Evolutionary conservation across 2,113 vertebrate genomes (phyloP).

Genomic region (Malurus cyaneus): DNA sequence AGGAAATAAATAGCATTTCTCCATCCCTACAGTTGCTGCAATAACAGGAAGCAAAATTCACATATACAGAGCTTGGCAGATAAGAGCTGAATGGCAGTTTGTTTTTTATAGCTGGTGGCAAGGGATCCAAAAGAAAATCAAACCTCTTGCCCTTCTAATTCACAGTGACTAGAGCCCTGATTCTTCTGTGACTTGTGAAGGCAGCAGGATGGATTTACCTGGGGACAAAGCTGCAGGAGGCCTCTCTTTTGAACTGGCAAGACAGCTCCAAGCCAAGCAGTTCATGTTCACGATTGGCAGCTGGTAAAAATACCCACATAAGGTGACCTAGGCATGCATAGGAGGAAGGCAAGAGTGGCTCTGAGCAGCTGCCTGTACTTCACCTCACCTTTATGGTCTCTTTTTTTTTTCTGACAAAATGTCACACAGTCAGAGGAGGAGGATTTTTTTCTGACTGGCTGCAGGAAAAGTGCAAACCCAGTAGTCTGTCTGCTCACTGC

Average conservation of each 20-base stretch:
- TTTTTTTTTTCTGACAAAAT: background rate
- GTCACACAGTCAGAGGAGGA: background rate
- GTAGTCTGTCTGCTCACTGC: background rate
- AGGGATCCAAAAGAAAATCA: conserved; percentile 55
- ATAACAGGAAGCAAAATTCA: conserved; percentile 82
- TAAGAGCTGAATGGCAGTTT: conserved; percentile 75
- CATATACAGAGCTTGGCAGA: conserved; percentile 76
- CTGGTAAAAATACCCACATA: background rate
- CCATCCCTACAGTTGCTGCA: conserved; percentile 67
- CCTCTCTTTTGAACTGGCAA: background rate
- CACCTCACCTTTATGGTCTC: background rate
- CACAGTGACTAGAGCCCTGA: background rate
- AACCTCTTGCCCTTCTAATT: conserved; percentile 29
- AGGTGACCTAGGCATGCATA: background rate
- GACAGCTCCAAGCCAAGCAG: background rate
- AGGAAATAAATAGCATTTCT: conserved; percentile 79
- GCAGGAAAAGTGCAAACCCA: background rate
- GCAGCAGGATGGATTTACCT: background rate
- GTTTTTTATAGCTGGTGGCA: conserved; percentile 58
- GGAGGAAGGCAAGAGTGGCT: background rate
- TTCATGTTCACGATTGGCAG: background rate
- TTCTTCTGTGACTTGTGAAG: background rate
- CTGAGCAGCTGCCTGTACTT: background rate
- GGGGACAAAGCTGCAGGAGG: background rate
- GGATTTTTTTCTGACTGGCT: background rate